Percentiles rank a stretch among this genome's conserved stretches.
These are phyloP conservation scores for Cotesia glomerata DNA, from an alignment of 1,140 invertebrate species.

Conservation along the genomic window DNA sequence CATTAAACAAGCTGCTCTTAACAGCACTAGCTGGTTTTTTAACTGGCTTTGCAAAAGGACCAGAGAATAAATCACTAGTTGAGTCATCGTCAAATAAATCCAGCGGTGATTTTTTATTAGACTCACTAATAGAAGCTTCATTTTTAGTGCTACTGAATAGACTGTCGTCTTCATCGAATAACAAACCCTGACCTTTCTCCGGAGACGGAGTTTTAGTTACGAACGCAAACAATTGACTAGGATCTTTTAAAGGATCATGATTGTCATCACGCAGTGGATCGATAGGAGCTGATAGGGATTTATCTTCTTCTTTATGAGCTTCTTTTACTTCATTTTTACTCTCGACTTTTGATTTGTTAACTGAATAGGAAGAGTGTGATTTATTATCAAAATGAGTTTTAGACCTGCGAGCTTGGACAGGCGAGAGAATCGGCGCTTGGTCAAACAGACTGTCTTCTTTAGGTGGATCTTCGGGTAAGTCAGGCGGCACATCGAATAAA, in stretches of 20 bases:
- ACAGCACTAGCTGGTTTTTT: slow-evolving; percentile 45
- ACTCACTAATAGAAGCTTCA: slow-evolving; percentile 26
- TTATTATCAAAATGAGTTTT: slow-evolving; percentile 1
- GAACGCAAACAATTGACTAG: slow-evolving; percentile 57
- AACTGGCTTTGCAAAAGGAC: slow-evolving; percentile 34
- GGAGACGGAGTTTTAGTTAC: slow-evolving; percentile 60
- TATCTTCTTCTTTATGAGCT: neutral
- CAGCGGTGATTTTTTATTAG: slow-evolving; percentile 27
- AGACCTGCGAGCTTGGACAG: slow-evolving; percentile 34
- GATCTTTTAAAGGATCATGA: slow-evolving; percentile 57
- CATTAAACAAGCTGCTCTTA: slow-evolving; percentile 49
- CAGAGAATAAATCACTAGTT: slow-evolving; percentile 50
- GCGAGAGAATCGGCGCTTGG: slow-evolving; percentile 55
- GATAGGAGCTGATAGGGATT: slow-evolving; percentile 26
- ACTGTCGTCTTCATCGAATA: slow-evolving; percentile 55
- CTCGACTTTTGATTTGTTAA: slow-evolving; percentile 15
- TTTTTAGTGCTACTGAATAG: slow-evolving; percentile 46
- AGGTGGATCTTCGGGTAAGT: slow-evolving; percentile 57
- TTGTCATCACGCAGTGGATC: slow-evolving; percentile 54
- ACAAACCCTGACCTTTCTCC: slow-evolving; percentile 48
- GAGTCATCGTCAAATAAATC: slow-evolving; percentile 52
- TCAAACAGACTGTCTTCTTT: slow-evolving; percentile 59
- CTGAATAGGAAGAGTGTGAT: neutral
- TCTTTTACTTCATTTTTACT: neutral
- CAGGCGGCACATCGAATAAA: slow-evolving; percentile 61